These are phyloP conservation scores for Callorhinus ursinus DNA, from an alignment of 2,113 vertebrate genomes.

Conservation along the genomic window DNA sequence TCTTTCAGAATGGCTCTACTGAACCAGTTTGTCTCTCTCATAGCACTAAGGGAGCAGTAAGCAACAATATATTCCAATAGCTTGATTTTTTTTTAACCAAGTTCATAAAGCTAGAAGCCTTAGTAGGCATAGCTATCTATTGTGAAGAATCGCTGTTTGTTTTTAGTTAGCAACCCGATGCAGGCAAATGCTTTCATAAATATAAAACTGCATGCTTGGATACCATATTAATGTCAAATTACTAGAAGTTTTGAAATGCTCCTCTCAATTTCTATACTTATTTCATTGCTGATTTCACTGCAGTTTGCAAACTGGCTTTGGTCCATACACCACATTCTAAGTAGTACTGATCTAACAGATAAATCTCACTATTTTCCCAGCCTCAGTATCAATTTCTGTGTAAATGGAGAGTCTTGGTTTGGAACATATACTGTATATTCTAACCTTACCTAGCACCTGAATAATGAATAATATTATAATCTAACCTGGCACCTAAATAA, in stretches of 20 bases:
- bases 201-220: neutral
- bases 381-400: neutral
- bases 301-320: neutral
- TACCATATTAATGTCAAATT: neutral
- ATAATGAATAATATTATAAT: neutral
- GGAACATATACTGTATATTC: neutral
- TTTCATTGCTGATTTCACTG: neutral
- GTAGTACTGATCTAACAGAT: neutral
- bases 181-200: conserved; percentile 27
- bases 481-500: neutral
- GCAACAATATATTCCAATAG: neutral
- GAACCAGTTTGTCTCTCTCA: neutral
- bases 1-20: neutral
- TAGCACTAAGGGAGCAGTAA: neutral
- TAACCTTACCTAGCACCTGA: neutral
- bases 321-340: neutral
- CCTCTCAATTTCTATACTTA: neutral
- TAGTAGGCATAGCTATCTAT: neutral
- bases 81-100: neutral
- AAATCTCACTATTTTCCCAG: neutral
- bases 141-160: neutral
- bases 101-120: conserved; percentile 18
- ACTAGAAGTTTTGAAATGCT: neutral
- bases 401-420: neutral
- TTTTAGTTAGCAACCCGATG: neutral